phyloP scores from a whole-genome alignment of 1,140 invertebrate species.

The Gonioctena quinquepunctata region DNA sequence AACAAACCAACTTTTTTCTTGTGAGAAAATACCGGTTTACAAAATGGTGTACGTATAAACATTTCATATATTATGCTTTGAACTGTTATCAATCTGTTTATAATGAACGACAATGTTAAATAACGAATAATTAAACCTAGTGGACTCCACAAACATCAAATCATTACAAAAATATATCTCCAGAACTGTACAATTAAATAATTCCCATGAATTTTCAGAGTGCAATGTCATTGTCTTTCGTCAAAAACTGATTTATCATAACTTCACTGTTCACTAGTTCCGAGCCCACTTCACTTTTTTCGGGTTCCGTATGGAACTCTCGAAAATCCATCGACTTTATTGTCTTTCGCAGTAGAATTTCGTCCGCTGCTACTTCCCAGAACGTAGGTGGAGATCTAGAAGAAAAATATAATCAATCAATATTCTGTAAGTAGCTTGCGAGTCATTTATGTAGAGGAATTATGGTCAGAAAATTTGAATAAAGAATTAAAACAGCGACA shows the following conservation, averaged over 20 bases:
- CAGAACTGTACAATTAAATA: not conserved
- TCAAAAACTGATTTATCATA: slow-evolving; percentile 3
- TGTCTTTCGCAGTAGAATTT: slow-evolving; percentile 34
- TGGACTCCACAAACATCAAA: not conserved
- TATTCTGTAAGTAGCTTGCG: too few species aligned
- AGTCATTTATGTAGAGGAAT: too few species aligned
- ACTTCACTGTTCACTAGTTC: not conserved
- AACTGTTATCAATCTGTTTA: not conserved
- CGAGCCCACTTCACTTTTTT: not conserved
- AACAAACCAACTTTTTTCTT: too few species aligned
- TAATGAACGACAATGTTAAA: not conserved
- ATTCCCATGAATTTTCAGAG: not conserved
- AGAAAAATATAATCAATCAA: not conserved
- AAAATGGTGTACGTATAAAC: not conserved
- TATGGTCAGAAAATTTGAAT: too few species aligned
- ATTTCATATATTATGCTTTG: not conserved
- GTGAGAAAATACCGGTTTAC: not conserved
- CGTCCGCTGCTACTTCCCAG: slow-evolving; percentile 48
- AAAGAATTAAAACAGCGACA: too few species aligned
- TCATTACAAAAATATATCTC: slow-evolving; percentile 6
- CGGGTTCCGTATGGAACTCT: not conserved
- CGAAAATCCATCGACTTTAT: slow-evolving; percentile 28
- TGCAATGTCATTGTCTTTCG: not conserved
- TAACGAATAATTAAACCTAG: not conserved
- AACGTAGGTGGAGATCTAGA: slow-evolving; percentile 38